Conservation (phyloP, 92 coral and sea anemone species). For the Scolanthus callimorphus region DNA sequence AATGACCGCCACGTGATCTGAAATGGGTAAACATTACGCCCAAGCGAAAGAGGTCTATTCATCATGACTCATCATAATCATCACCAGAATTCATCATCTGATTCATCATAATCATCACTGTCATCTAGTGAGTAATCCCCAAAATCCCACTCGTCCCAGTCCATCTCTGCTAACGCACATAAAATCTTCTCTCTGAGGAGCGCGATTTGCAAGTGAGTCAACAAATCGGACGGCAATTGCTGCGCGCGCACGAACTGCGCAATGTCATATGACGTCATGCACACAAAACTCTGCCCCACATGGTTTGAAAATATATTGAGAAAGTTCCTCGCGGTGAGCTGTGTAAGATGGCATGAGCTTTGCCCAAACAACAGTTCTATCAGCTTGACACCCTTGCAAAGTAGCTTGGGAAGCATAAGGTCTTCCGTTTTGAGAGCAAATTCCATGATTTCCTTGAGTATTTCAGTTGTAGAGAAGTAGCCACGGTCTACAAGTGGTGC, state of each 20-base stretch:
- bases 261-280: conserved; percentile 42
- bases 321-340: conserved; percentile 61
- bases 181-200: conserved; percentile 65
- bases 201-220: conserved; percentile 61
- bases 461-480: conserved; percentile 53
- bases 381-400: conserved; percentile 31
- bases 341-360: conserved; percentile 44
- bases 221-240: conserved; percentile 53
- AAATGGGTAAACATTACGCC: no score
- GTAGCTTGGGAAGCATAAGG: conserved; percentile 33
- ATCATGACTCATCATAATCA: no score
- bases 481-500: conserved; percentile 60
- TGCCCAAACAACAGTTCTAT: conserved; percentile 56
- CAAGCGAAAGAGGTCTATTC: no score
- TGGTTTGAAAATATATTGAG: conserved; percentile 11
- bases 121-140: conserved; percentile 60
- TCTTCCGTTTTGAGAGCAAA: conserved; percentile 39
- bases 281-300: conserved; percentile 29
- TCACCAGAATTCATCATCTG: conserved; percentile 77
- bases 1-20: no score
- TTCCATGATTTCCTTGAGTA: conserved; percentile 61
- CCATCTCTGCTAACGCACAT: conserved; percentile 46
- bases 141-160: conserved; percentile 78
- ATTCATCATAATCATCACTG: conserved; percentile 76
- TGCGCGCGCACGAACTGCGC: conserved; percentile 25